phyloP scores from a whole-genome alignment of 2,888 invertebrate species.

The Neocrepidodera transversa region DNA sequence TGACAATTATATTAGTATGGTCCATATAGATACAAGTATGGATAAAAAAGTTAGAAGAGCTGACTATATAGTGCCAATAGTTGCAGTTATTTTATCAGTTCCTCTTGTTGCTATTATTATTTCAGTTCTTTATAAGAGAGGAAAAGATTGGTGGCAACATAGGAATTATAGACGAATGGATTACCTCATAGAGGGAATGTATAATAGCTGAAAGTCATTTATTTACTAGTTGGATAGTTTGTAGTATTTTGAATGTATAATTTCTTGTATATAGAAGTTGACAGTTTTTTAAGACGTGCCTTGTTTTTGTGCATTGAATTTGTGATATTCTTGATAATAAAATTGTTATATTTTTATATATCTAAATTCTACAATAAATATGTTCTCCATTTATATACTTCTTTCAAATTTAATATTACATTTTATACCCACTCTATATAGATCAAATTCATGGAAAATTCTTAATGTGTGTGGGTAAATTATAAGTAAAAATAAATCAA shows the following conservation, averaged over 20 bases:
- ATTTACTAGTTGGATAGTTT: not conserved
- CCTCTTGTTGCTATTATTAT: constrained; percentile 76
- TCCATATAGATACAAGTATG: constrained; percentile 26
- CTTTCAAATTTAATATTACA: too few relatives aligned
- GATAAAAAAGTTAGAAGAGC: constrained; percentile 54
- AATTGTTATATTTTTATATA: constrained; percentile 38
- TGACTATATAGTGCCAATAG: constrained; percentile 77
- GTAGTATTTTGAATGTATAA: not conserved
- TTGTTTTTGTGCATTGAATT: constrained; percentile 42
- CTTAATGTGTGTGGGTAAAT: too few relatives aligned
- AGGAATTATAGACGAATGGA: constrained; percentile 89
- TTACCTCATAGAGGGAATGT: constrained; percentile 88
- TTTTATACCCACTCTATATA: too few relatives aligned
- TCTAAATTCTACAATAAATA: constrained; percentile 3
- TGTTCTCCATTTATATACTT: not conserved
- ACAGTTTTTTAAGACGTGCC: constrained; percentile 20
- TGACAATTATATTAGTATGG: constrained; percentile 5
- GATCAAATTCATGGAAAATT: too few relatives aligned
- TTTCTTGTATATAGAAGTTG: constrained; percentile 12
- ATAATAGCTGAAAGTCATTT: constrained; percentile 69
- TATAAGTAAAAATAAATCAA: too few relatives aligned
- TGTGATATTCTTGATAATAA: constrained; percentile 47
- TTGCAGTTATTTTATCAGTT: constrained; percentile 75
- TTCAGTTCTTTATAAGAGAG: constrained; percentile 71
- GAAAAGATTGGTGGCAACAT: constrained; percentile 85